A percentile compares a stretch with the other conserved stretches of the same genome.
Evolutionary conservation across 2,888 invertebrate genomes (phyloP).

Genomic region (Calameuta pallipes): DNA sequence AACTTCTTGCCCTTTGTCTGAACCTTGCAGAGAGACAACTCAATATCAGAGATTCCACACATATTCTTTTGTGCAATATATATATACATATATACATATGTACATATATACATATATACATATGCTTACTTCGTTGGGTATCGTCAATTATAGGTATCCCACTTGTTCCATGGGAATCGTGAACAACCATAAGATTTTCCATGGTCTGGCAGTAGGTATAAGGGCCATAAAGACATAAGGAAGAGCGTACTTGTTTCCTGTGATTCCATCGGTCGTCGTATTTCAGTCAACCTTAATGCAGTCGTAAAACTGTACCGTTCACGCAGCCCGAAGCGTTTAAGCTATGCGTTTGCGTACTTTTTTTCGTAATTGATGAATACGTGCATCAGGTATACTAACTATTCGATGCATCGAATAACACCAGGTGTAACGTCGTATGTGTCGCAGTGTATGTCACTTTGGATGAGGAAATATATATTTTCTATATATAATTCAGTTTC

Average conservation of each 20-base stretch:
- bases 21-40: constrained; percentile 4
- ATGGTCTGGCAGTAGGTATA: constrained; percentile 15
- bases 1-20: constrained; percentile 26
- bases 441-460: background rate
- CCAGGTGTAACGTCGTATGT: background rate
- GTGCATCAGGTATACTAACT: background rate
- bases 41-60: background rate
- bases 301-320: constrained; percentile 36
- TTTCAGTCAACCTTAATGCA: constrained; percentile 31
- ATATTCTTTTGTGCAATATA: background rate
- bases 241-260: constrained; percentile 26
- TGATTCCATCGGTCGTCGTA: constrained; percentile 41
- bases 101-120: background rate
- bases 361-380: constrained; percentile 1
- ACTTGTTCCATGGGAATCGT: background rate
- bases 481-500: background rate
- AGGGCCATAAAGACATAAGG: constrained; percentile 40
- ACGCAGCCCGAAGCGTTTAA: constrained; percentile 5
- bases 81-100: background rate
- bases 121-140: background rate
- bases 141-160: background rate
- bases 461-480: background rate
- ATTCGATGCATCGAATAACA: background rate
- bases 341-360: constrained; percentile 13
- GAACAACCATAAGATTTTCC: background rate